Conservation (phyloP, 2,888 invertebrate genomes). For the Anthoptus insignis region DNA sequence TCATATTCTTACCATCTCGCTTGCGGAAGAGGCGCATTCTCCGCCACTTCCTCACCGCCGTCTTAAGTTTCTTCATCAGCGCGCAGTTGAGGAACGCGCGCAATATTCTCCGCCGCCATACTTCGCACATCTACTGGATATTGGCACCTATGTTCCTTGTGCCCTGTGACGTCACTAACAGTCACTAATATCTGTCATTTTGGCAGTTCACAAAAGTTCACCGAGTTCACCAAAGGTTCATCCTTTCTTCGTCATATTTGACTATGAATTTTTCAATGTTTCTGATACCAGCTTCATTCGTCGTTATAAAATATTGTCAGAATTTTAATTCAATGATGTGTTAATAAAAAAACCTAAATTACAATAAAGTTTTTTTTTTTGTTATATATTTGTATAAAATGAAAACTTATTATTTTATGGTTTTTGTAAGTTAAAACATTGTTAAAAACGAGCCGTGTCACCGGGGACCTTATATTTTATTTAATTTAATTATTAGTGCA, state of each 20-base stretch:
- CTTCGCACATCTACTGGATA: slow-evolving; percentile 59
- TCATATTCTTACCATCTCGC: slow-evolving; percentile 71
- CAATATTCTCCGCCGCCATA: slow-evolving; percentile 70
- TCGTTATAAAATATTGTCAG: no score
- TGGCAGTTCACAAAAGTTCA: background rate
- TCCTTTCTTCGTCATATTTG: background rate
- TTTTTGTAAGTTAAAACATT: no score
- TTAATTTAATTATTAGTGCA: no score
- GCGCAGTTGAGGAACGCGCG: slow-evolving; percentile 67
- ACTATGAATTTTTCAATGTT: background rate
- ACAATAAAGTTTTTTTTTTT: no score
- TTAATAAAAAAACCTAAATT: no score
- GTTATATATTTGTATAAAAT: no score
- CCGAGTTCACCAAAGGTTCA: background rate
- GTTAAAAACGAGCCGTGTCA: no score
- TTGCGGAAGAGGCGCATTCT: slow-evolving; percentile 83
- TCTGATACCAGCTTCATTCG: no score
- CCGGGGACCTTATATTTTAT: no score
- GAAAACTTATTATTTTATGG: no score
- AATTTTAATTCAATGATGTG: no score
- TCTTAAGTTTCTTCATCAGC: slow-evolving; percentile 81
- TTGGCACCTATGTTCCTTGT: slow-evolving; percentile 28
- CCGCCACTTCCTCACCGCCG: slow-evolving; percentile 81
- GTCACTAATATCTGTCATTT: slow-evolving; percentile 10
- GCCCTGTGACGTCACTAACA: slow-evolving; percentile 13